phyloP scores from a whole-genome alignment of 2,113 vertebrate genomes.

The Tiliqua scincoides region DNA sequence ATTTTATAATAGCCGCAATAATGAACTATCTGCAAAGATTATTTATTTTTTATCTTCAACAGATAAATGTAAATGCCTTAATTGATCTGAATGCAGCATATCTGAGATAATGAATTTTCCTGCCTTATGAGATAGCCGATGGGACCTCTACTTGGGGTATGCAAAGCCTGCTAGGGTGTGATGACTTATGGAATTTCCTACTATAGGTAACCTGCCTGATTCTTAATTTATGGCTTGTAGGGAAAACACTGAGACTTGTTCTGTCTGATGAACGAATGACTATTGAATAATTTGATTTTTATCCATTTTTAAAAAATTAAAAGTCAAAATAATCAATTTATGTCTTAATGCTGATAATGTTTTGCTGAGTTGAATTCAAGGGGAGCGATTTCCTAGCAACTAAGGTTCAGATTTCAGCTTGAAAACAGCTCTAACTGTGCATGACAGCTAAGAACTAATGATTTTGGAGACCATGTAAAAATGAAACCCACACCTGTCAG shows the following conservation, averaged over 20 bases:
- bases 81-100: neutral
- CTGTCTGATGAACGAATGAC: neutral
- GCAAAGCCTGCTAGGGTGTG: neutral
- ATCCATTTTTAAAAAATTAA: neutral
- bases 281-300: neutral
- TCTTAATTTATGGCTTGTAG: neutral
- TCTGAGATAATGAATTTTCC: neutral
- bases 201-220: too few relatives aligned
- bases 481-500: slow-evolving; percentile 10
- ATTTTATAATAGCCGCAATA: slow-evolving; percentile 52
- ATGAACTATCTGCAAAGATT: slow-evolving; percentile 41
- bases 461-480: slow-evolving; percentile 32
- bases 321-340: neutral
- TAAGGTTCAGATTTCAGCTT: neutral
- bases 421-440: neutral
- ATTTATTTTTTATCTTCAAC: too few relatives aligned
- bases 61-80: neutral
- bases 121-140: neutral
- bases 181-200: neutral
- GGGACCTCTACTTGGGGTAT: neutral
- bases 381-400: neutral
- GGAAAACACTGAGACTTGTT: neutral
- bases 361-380: neutral
- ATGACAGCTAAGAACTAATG: neutral
- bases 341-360: neutral